These are phyloP conservation scores for Pentalonia nigronervosa DNA, from an alignment of 1,140 invertebrate species.

Conservation along the genomic window DNA sequence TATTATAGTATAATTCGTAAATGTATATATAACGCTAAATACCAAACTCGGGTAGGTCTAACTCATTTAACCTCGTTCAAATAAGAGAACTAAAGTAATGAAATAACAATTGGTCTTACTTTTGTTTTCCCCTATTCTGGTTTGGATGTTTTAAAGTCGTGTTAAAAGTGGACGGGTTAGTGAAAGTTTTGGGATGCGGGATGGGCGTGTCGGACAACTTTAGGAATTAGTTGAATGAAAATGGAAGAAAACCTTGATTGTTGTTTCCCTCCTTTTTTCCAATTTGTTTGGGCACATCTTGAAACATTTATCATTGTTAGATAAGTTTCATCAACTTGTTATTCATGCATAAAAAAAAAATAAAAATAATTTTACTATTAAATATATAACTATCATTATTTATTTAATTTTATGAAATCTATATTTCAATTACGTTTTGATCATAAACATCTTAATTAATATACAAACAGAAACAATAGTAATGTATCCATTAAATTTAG, in stretches of 20 bases:
- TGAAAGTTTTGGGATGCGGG: conserved; percentile 25
- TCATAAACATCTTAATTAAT: neutral
- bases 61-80: conserved; percentile 23
- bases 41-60: neutral
- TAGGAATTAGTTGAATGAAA: conserved; percentile 43
- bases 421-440: neutral
- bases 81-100: conserved; percentile 2
- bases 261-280: neutral
- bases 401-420: neutral
- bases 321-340: neutral
- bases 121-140: conserved; percentile 5
- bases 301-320: conserved; percentile 50
- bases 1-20: neutral
- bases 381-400: neutral
- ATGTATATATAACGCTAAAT: neutral
- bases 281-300: conserved; percentile 19
- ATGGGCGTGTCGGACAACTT: conserved; percentile 4
- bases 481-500: no score
- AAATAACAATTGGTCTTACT: conserved; percentile 53
- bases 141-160: conserved; percentile 36
- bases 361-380: neutral
- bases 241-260: neutral
- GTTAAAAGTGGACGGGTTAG: conserved; percentile 39
- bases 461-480: neutral
- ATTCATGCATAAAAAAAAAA: neutral